Conservation (phyloP, 2,113 vertebrate species). For the Takifugu bimaculatus region DNA sequence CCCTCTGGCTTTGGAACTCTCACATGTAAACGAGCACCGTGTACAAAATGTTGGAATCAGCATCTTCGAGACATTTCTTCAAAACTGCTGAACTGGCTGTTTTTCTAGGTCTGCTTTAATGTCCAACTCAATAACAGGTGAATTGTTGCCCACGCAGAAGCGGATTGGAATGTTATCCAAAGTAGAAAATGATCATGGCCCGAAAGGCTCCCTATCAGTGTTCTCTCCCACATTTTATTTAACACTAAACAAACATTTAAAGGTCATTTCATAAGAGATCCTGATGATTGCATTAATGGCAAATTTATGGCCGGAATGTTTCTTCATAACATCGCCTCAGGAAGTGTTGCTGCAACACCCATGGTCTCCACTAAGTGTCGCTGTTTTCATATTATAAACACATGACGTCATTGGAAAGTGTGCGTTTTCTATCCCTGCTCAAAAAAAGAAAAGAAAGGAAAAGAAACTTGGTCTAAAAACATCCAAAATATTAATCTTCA, state of each 20-base stretch:
- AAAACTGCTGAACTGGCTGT: slow-evolving; percentile 58
- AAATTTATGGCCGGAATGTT: not conserved
- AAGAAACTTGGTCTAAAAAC: too few species aligned
- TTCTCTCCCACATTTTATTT: slow-evolving; percentile 17
- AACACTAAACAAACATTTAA: not conserved
- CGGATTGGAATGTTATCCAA: slow-evolving; percentile 39
- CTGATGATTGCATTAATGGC: not conserved
- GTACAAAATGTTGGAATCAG: slow-evolving; percentile 54
- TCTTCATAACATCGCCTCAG: too few species aligned
- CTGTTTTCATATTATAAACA: slow-evolving; percentile 23
- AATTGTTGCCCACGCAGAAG: slow-evolving; percentile 47
- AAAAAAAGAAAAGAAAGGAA: too few species aligned
- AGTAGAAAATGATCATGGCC: slow-evolving; percentile 23
- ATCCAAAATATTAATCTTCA: too few species aligned
- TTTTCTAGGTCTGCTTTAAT: slow-evolving; percentile 39
- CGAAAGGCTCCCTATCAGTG: slow-evolving; percentile 10
- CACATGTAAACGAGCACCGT: slow-evolving; percentile 50
- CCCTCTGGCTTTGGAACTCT: slow-evolving; percentile 42
- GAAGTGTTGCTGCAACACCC: slow-evolving; percentile 5
- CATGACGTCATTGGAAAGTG: not conserved
- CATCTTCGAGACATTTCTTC: slow-evolving; percentile 50
- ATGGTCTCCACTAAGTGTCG: slow-evolving; percentile 30
- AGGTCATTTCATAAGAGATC: not conserved
- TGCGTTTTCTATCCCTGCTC: too few species aligned
- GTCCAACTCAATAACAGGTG: slow-evolving; percentile 46